These are phyloP conservation scores for Rutpela maculata DNA, from an alignment of 2,888 invertebrate species.

Conservation along the genomic window DNA sequence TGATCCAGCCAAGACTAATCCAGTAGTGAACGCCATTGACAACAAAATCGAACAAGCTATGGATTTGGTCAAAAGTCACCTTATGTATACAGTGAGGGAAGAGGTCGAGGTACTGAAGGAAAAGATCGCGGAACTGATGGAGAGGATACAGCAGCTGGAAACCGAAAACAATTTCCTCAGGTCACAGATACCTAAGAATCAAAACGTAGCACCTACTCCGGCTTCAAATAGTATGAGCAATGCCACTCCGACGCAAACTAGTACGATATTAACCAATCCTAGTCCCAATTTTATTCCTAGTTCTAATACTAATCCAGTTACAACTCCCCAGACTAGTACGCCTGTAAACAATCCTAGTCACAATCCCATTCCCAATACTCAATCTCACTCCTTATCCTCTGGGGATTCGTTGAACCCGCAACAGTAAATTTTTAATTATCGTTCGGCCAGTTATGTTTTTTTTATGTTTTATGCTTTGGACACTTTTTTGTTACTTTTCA, in stretches of 20 bases:
- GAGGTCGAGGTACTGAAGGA: constrained; percentile 86
- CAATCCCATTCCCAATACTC: constrained; percentile 42
- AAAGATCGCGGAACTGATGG: constrained; percentile 84
- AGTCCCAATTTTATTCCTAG: constrained; percentile 44
- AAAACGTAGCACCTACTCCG: constrained; percentile 44
- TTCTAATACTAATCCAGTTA: constrained; percentile 34
- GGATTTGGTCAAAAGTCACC: constrained; percentile 86
- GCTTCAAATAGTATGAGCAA: constrained; percentile 30
- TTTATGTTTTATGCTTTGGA: constrained; percentile 15
- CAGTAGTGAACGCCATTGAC: constrained; percentile 81
- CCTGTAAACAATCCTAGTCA: constrained; percentile 50
- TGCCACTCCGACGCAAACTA: constrained; percentile 36
- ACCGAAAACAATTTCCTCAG: constrained; percentile 82
- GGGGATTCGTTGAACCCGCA: constrained; percentile 42
- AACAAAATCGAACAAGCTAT: constrained; percentile 89
- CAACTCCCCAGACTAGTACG: constrained; percentile 39
- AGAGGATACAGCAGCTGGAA: constrained; percentile 82
- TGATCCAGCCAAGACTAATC: constrained; percentile 69
- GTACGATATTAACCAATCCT: constrained; percentile 40
- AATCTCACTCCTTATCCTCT: constrained; percentile 42
- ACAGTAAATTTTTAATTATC: constrained; percentile 39
- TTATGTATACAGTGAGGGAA: constrained; percentile 87
- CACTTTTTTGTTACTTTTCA: constrained; percentile 6
- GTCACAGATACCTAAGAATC: constrained; percentile 70
- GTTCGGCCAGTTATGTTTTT: constrained; percentile 36